Percentiles rank a stretch among this genome's conserved stretches.
Conservation (phyloP, 2,113 vertebrate genomes). For the Tylochromis polylepis region DNA sequence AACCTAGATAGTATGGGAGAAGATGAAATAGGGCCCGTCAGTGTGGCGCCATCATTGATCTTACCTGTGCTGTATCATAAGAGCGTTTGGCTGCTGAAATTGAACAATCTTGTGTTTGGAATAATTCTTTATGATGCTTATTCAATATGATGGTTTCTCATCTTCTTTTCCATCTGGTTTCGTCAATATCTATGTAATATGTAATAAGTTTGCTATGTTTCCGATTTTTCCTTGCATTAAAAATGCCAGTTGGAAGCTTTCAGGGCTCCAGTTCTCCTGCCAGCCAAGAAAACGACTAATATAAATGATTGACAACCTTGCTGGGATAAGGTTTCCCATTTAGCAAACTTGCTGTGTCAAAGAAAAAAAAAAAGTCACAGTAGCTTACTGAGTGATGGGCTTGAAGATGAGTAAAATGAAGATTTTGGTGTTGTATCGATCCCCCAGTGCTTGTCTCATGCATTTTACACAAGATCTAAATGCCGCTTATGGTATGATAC, state of each 20-base stretch:
- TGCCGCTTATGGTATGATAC: conserved; percentile 63
- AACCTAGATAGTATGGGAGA: not conserved
- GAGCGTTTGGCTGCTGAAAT: conserved; percentile 23
- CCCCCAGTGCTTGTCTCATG: conserved; percentile 62
- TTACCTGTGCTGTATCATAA: conserved; percentile 5
- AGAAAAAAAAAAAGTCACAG: conserved; percentile 47
- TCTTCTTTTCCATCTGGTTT: conserved; percentile 38
- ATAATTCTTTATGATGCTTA: conserved; percentile 42
- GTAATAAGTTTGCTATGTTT: conserved; percentile 35
- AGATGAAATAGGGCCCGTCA: conserved; percentile 31
- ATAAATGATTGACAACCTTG: conserved; percentile 67
- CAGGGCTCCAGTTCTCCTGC: conserved; percentile 23
- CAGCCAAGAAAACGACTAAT: conserved; percentile 64
- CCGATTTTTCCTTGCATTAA: conserved; percentile 10
- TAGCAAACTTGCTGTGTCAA: conserved; percentile 59
- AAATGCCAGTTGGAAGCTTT: conserved; percentile 52
- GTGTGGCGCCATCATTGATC: conserved; percentile 29
- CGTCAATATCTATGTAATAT: conserved; percentile 55
- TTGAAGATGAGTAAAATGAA: conserved; percentile 61
- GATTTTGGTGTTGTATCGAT: conserved; percentile 65
- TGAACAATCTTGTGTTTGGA: conserved; percentile 27
- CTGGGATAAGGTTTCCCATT: conserved; percentile 55
- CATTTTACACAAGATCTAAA: conserved; percentile 72
- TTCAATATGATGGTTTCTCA: conserved; percentile 43
- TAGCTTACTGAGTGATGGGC: conserved; percentile 33